Base-by-base conservation (phyloP, 2,888 invertebrate genomes). In the Mythimna lalbum region DNA sequence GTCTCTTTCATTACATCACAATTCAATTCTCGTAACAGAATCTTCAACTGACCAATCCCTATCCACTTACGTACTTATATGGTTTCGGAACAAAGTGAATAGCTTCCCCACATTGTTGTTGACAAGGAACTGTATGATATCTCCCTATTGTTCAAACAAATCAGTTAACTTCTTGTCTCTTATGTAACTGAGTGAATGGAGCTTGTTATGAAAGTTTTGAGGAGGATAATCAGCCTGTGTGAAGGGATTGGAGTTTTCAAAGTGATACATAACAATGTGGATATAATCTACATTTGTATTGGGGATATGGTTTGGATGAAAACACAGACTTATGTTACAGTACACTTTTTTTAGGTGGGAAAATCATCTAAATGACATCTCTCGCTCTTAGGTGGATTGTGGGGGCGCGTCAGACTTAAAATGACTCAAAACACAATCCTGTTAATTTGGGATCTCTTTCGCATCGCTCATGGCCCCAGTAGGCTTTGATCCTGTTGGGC, bases 71-170 rank as follows among this genome's bases (percentile, higher is more conserved):
- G 59, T 72, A 9, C 23, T 17, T 19, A 52, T 27, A 27, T 12
- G 4, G 27, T 52, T 71, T 83, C 73, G 56, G 64, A 76, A 78
- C 72, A 67, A 77, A 80, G 55, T 60, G 50, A 67, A 73, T 56
- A 27, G 27, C 78, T 85, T 85, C 85, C 85, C 57, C 52, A 70
- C 60, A 85, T 85, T 85, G 86, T 86, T 66, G 31, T 59, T 19
- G n/a, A 69, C 57, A 57, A 75, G 84, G 86, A 86, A 86, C 64
- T 61, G 52, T 69, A 68, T 79, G 63, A 74, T 79, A 78, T 70
- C 67, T 79, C 57, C 59, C 79, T 68, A 85, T 84, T 85, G 86
- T 85, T 78, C 63, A 49, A 27, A 73, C 59, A 70, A 81, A 79
- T 55, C 63, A 75, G 75, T 73, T 69, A 76, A 79, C 73, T 83